A percentile compares a stretch with the other conserved stretches of the same genome.
These are phyloP conservation scores for Halcyon chelicuti DNA, from an alignment of 2,797 vertebrate species.

Conservation along the genomic window DNA sequence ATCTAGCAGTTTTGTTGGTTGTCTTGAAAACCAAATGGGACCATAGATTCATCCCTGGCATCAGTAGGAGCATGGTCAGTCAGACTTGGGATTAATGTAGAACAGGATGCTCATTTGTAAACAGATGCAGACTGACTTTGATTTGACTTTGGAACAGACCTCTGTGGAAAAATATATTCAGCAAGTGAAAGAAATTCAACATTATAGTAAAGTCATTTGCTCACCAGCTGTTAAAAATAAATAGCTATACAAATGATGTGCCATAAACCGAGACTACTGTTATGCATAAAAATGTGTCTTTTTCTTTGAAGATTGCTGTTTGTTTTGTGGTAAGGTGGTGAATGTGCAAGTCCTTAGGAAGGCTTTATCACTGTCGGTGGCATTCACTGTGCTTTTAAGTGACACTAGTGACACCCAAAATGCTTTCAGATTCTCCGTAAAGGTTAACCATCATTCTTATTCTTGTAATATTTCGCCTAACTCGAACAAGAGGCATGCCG, in stretches of 20 bases:
- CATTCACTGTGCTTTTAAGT: background rate
- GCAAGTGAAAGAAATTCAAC: constrained; percentile 21
- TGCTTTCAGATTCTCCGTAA: background rate
- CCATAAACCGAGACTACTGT: constrained; percentile 31
- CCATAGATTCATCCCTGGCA: background rate
- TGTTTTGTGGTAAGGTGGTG: background rate
- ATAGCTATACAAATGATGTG: constrained; percentile 28
- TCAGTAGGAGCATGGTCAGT: background rate
- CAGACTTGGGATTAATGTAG: background rate
- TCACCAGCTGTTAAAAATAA: constrained; percentile 61
- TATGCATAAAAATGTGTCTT: constrained; percentile 8
- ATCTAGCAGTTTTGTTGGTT: background rate
- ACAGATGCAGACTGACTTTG: background rate
- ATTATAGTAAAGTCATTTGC: constrained; percentile 1
- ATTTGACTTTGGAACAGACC: constrained; percentile 20
- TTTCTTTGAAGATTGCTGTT: background rate
- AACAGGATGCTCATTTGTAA: background rate
- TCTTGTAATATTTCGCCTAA: background rate
- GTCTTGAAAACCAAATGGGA: background rate
- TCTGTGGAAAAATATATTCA: constrained; percentile 11
- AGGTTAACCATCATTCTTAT: background rate
- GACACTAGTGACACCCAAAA: background rate
- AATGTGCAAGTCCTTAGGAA: background rate
- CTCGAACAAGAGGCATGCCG: background rate
- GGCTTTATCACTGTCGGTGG: background rate